Percentiles rank a stretch among this genome's conserved stretches.
Conservation (phyloP, 2,113 vertebrate species). For the Nerophis lumbriciformis region DNA sequence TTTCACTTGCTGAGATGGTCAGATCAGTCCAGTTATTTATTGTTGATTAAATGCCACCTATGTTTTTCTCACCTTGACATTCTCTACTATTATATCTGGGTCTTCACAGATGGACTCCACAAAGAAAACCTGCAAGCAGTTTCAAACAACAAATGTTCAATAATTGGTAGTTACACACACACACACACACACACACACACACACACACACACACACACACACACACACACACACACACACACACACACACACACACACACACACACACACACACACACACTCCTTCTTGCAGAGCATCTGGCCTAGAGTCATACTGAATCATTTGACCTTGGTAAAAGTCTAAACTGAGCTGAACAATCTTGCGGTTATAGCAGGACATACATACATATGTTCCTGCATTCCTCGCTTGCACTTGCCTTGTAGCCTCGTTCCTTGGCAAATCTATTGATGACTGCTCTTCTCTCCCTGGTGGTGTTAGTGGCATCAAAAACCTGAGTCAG, state of each 20-base stretch:
- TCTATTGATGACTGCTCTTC: slow-evolving; percentile 72
- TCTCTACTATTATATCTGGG: slow-evolving; percentile 80
- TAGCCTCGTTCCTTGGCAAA: slow-evolving; percentile 82
- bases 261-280: background rate
- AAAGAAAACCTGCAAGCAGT: slow-evolving; percentile 77
- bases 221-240: background rate
- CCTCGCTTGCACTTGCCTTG: slow-evolving; percentile 66
- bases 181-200: background rate
- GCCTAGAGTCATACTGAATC: no score
- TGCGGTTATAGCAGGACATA: background rate
- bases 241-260: background rate
- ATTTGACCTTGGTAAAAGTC: no score
- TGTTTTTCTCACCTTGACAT: slow-evolving; percentile 75
- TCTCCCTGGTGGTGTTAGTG: slow-evolving; percentile 84
- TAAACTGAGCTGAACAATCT: no score
- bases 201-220: background rate
- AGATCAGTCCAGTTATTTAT: background rate
- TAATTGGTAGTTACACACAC: background rate
- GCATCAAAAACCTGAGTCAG: slow-evolving; percentile 82
- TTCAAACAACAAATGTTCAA: background rate
- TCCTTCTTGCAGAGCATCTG: background rate
- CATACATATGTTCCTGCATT: background rate
- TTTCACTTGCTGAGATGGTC: slow-evolving; percentile 80
- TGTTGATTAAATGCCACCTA: background rate
- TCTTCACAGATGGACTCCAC: slow-evolving; percentile 88